Conservation (phyloP, 2,888 invertebrate genomes). For the Pristionchus japonicus region DNA sequence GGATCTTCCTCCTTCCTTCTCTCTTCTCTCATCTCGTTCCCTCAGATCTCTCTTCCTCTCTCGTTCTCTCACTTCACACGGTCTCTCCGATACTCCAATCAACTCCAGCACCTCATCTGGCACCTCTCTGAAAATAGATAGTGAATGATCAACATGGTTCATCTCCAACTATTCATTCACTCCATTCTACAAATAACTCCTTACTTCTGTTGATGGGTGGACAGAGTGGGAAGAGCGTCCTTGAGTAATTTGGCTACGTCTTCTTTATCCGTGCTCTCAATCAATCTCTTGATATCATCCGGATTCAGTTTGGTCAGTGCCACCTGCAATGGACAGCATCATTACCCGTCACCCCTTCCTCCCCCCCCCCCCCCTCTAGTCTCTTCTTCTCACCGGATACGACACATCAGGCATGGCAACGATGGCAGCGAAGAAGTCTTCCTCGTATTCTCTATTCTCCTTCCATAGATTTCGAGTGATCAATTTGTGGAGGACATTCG, state of each 20-base stretch:
- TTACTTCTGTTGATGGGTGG: conserved; percentile 57
- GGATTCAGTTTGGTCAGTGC: conserved; percentile 4
- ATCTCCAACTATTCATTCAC: too few species aligned
- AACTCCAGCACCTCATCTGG: conserved; percentile 18
- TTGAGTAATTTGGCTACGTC: conserved; percentile 47
- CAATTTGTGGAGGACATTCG: conserved; percentile 67
- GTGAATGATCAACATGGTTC: not conserved
- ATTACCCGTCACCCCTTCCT: not conserved
- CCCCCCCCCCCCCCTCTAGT: not conserved
- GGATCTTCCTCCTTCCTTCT: conserved; percentile 40
- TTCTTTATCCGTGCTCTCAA: not conserved
- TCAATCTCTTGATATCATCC: conserved; percentile 15
- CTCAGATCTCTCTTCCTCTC: conserved; percentile 44
- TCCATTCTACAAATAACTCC: too few species aligned
- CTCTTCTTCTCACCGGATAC: conserved; percentile 52
- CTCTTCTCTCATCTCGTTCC: conserved; percentile 45
- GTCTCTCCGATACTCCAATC: conserved; percentile 41
- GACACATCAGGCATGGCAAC: conserved; percentile 57
- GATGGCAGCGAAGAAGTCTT: conserved; percentile 61
- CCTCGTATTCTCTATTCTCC: conserved; percentile 51
- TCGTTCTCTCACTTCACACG: conserved; percentile 41
- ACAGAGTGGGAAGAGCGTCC: conserved; percentile 53
- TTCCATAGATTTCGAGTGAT: conserved; percentile 60
- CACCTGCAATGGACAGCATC: not conserved
- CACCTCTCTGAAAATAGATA: conserved; percentile 5